phyloP scores from a whole-genome alignment of 2,888 invertebrate genomes.

The Frankliniella intonsa region DNA sequence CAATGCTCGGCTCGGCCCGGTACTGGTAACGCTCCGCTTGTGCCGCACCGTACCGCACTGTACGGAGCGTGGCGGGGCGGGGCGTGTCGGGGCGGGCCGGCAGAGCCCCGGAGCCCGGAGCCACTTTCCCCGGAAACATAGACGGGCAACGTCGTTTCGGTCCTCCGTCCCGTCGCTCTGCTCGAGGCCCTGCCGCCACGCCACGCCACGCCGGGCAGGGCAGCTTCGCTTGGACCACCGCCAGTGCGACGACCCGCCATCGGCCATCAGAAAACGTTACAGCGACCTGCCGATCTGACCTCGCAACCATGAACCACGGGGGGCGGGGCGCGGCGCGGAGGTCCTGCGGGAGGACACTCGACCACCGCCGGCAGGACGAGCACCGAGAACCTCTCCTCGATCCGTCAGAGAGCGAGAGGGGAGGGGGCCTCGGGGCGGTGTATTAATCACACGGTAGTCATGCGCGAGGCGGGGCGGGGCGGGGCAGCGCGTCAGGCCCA shows the following conservation, averaged over 20 bases:
- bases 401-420: neutral
- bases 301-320: no score
- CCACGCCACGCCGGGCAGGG: neutral
- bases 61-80: neutral
- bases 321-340: no score
- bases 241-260: constrained; percentile 5
- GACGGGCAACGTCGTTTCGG: neutral
- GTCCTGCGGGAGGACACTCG: no score
- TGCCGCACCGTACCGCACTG: neutral
- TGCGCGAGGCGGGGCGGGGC: neutral
- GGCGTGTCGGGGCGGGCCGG: neutral
- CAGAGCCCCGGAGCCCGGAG: neutral
- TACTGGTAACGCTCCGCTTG: no score
- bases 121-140: constrained; percentile 22
- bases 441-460: neutral
- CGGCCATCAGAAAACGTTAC: no score
- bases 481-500: neutral
- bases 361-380: no score
- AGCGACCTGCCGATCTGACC: no score
- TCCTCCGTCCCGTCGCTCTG: neutral
- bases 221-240: neutral
- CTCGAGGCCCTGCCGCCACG: neutral
- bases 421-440: neutral
- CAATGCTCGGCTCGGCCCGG: neutral
- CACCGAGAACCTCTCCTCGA: no score